phyloP scores from a whole-genome alignment of 2,113 vertebrate genomes.

The Tautogolabrus adspersus region DNA sequence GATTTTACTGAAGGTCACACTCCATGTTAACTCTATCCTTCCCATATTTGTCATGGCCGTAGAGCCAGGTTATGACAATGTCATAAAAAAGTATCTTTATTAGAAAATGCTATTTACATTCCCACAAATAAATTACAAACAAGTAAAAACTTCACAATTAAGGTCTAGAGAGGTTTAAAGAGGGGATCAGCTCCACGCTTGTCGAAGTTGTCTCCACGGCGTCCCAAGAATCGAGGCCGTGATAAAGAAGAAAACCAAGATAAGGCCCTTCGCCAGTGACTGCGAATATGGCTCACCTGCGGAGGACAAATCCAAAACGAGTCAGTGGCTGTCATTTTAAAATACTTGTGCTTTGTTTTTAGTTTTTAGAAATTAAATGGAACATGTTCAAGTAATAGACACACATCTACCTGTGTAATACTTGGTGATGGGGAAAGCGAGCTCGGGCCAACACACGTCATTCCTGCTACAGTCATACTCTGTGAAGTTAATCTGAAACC shows the following conservation, averaged over 20 bases:
- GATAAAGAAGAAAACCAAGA: conserved; percentile 84
- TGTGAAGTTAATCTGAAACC: conserved; percentile 92
- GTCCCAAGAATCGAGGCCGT: conserved; percentile 81
- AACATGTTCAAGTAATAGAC: not conserved
- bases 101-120: conserved; percentile 46
- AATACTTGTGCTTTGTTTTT: not conserved
- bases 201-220: conserved; percentile 85
- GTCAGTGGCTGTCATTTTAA: not conserved
- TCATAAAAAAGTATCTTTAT: conserved; percentile 53
- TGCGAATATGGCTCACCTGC: conserved; percentile 89
- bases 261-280: conserved; percentile 88
- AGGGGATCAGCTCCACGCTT: conserved; percentile 63
- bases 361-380: not conserved
- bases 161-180: conserved; percentile 20
- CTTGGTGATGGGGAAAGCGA: conserved; percentile 89
- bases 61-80: too few species aligned
- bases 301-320: conserved; percentile 17
- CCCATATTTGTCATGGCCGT: too few species aligned
- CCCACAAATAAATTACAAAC: conserved; percentile 11
- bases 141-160: not conserved
- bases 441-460: conserved; percentile 94
- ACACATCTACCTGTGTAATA: conserved; percentile 89
- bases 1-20: too few species aligned
- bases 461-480: conserved; percentile 95
- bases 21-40: too few species aligned